These are phyloP conservation scores for Drosophila quinaria DNA, from an alignment of 2,888 invertebrate species.

Conservation along the genomic window DNA sequence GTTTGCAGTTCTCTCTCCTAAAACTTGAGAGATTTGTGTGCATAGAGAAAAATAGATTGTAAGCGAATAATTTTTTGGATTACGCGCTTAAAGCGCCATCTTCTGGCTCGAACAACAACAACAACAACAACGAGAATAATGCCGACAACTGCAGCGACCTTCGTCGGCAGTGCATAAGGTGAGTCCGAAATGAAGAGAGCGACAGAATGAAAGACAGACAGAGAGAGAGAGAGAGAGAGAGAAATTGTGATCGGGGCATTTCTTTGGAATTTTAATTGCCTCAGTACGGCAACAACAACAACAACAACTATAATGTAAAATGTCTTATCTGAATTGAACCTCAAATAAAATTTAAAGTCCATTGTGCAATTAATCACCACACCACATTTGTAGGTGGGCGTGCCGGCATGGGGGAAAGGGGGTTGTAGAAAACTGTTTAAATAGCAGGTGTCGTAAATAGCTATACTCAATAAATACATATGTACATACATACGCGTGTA, in stretches of 20 bases:
- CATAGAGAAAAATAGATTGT: constrained; percentile 4
- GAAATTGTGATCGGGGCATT: constrained; percentile 43
- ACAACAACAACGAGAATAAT: constrained; percentile 43
- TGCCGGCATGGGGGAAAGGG: constrained; percentile 5
- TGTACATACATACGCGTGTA: background rate
- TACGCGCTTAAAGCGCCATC: constrained; percentile 50
- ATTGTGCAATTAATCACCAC: constrained; percentile 71
- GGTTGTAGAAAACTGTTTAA: constrained; percentile 17
- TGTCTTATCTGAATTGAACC: constrained; percentile 57
- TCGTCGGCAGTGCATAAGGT: constrained; percentile 75
- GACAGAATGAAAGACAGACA: no score
- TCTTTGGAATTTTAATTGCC: constrained; percentile 74
- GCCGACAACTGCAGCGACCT: constrained; percentile 66
- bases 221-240: background rate
- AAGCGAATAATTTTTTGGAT: constrained; percentile 50
- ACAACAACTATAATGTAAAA: constrained; percentile 50
- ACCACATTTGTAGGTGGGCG: constrained; percentile 13
- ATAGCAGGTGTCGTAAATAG: constrained; percentile 58
- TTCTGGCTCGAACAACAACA: constrained; percentile 20
- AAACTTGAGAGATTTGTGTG: constrained; percentile 26
- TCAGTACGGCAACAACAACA: constrained; percentile 16
- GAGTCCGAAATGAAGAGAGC: constrained; percentile 35
- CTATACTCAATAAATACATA: constrained; percentile 9
- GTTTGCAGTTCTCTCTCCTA: constrained; percentile 22
- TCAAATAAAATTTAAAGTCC: constrained; percentile 65